Conservation (phyloP, 35 echinoderm and acorn worm genomes). For the Ophiothrix spiculata region DNA sequence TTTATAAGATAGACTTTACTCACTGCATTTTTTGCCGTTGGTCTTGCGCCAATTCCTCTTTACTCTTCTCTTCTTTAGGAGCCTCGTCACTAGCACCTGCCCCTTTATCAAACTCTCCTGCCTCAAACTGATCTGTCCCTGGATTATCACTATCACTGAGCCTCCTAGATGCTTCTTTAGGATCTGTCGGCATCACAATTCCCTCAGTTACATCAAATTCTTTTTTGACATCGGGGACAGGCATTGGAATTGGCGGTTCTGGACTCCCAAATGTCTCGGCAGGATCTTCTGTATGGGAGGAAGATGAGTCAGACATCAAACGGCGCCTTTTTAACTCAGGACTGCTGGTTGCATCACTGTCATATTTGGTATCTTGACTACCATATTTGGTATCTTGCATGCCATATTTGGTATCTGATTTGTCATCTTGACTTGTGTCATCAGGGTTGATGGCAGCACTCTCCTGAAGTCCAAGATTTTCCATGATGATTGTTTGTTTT, state of each 20-base stretch:
- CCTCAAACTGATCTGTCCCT: background rate
- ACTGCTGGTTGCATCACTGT: background rate
- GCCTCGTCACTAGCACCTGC: background rate
- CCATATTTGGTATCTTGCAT: no score
- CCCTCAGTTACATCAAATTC: background rate
- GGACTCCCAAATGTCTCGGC: background rate
- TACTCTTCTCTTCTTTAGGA: conserved; percentile 40
- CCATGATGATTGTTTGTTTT: no score
- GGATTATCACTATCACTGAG: background rate
- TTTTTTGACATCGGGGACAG: background rate
- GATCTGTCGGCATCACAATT: background rate
- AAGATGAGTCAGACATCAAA: background rate
- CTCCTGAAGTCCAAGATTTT: no score
- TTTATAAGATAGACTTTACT: no score
- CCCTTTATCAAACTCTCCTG: conserved; percentile 30
- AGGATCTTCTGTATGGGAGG: background rate
- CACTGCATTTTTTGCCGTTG: conserved; percentile 67
- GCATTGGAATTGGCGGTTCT: background rate
- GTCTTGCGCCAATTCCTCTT: conserved; percentile 51
- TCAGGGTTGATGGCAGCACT: no score
- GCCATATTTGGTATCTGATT: no score
- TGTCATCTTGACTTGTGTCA: no score
- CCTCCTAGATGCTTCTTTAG: background rate
- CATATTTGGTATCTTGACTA: background rate
- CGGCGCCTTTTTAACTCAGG: background rate